phyloP scores from a whole-genome alignment of 2,113 vertebrate genomes.

The Brachyistius frenatus region DNA sequence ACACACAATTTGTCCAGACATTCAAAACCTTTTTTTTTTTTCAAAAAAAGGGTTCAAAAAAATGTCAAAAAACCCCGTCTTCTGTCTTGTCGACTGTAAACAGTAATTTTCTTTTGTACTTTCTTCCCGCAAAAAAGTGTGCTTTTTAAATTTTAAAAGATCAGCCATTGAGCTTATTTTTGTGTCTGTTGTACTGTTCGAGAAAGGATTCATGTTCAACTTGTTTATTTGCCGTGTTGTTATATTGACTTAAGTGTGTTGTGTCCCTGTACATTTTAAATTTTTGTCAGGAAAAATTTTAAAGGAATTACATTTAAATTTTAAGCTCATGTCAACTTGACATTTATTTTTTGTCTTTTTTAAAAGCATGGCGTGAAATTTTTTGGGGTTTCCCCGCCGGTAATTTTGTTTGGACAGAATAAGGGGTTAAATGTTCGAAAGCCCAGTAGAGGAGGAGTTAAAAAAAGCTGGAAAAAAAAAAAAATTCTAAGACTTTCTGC shows the following conservation, averaged over 20 bases:
- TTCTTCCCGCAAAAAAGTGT: no score
- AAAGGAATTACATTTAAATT: constrained; percentile 17
- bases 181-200: neutral
- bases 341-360: neutral
- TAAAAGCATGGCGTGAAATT: neutral
- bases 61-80: no score
- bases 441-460: neutral
- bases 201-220: no score
- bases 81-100: no score
- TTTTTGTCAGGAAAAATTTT: neutral
- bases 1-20: no score
- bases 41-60: no score
- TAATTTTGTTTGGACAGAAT: neutral
- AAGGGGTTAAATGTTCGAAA: neutral
- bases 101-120: no score
- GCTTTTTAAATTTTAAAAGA: neutral
- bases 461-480: neutral
- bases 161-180: constrained; percentile 12
- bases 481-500: no score
- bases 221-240: no score
- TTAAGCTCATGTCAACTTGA: constrained; percentile 6
- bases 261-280: neutral
- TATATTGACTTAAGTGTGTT: no score
- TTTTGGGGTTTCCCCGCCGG: neutral
- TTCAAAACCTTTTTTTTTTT: no score